Evolutionary conservation across 2,888 invertebrate species (phyloP), one percentile per base, ranked within the genome.

Genomic region (Oscheius onirici): DNA sequence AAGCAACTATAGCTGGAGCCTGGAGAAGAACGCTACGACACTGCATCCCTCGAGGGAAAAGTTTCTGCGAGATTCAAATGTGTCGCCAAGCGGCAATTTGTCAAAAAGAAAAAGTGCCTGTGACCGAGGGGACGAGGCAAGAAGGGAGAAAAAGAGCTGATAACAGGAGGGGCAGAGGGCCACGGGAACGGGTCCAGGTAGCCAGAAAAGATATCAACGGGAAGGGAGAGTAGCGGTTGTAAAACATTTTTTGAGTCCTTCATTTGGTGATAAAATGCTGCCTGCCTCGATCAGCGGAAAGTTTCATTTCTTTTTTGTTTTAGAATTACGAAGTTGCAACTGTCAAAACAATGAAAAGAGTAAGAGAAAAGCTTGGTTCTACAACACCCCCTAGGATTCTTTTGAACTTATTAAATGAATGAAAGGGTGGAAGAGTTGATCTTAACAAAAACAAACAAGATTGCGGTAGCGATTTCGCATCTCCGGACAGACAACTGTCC

Each of bases 51-150:
- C 34, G 26, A 44, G 26, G 49, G 63, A 28, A 49, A 49, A 22
- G 63, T 8, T 10, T 24, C 10, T 24, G 28, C 13, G 28, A 41
- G 58, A 58, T 58, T 17, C 13, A 40, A 66, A 66, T 66, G 66
- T 66, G 66, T 66, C 66, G 66, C 54, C 66, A 66, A 66, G 54
- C 66, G 66, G 49, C 66, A 28, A 66, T 66, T 66, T 66, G 66
- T 66, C 66, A 66, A 26, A 46, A 63, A 60, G 49, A 61, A 61
- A 61, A 61, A 61, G 61, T 17, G 46, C n/a, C 44, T 46, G 49
- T 26, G 20, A 44, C 44, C 44, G 28, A 41, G 40, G 22, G 28
- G 58, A 24, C 63, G 49, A 24, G 54, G 24, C 24, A 17, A 22
- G 22, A 22, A n/a, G 44, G 17, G 44, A 17, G 44, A 17, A 17